phyloP scores from a whole-genome alignment of 2,113 vertebrate species.

The Ptychochromis oligacanthus region DNA sequence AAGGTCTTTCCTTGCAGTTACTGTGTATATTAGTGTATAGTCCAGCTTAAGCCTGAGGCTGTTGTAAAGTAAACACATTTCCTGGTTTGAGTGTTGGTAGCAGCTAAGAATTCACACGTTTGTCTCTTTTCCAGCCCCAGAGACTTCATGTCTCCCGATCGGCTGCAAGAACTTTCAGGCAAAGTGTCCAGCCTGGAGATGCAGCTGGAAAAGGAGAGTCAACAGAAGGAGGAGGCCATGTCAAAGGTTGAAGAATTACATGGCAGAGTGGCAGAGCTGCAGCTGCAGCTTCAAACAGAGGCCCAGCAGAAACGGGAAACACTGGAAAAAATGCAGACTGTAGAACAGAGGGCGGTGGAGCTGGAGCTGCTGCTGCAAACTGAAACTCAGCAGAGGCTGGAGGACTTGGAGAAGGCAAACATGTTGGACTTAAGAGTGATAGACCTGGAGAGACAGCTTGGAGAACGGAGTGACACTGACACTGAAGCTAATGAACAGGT shows the following conservation, averaged over 20 bases:
- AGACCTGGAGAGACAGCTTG: conserved; percentile 54
- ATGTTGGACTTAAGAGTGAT: conserved; percentile 23
- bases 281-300: conserved; percentile 52
- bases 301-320: conserved; percentile 45
- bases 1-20: too few species aligned
- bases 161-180: conserved; percentile 32
- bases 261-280: conserved; percentile 40
- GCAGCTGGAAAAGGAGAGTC: conserved; percentile 61
- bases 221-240: conserved; percentile 55
- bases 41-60: too few species aligned
- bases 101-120: neutral
- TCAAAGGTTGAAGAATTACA: neutral
- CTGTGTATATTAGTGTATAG: neutral
- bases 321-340: neutral
- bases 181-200: conserved; percentile 64
- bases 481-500: conserved; percentile 59
- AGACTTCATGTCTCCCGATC: conserved; percentile 18
- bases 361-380: conserved; percentile 58
- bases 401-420: conserved; percentile 25
- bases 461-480: conserved; percentile 8
- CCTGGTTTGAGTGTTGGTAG: neutral
- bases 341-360: conserved; percentile 1
- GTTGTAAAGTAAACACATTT: too few species aligned
- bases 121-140: conserved; percentile 33
- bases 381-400: conserved; percentile 24